Conservation (phyloP, 2,888 invertebrate genomes). For the Amphiduros pacificus region DNA sequence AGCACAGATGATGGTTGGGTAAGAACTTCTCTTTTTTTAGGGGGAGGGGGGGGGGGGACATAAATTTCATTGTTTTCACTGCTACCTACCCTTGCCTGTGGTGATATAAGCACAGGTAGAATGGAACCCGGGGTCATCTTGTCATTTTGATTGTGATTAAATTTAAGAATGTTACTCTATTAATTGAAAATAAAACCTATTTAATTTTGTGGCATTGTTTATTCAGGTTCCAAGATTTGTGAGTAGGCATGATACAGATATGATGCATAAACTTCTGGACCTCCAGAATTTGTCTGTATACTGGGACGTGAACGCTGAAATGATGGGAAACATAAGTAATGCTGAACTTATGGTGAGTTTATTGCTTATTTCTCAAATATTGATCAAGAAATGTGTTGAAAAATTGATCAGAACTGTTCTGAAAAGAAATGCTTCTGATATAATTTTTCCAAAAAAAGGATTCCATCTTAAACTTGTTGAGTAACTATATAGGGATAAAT, state of each 20-base stretch:
- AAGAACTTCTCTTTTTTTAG: too few species aligned
- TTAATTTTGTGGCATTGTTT: conserved; percentile 3
- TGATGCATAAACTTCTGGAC: conserved; percentile 82
- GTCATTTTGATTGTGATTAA: conserved; percentile 78
- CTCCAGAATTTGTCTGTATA: conserved; percentile 85
- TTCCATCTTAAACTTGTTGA: too few species aligned
- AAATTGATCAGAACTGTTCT: too few species aligned
- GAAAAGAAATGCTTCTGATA: too few species aligned
- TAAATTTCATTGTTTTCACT: too few species aligned
- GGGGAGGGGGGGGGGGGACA: too few species aligned
- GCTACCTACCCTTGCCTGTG: conserved; percentile 67
- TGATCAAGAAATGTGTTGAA: too few species aligned
- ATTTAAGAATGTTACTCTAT: background rate
- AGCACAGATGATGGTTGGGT: conserved; percentile 89
- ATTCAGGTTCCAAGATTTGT: conserved; percentile 61
- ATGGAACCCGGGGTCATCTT: conserved; percentile 74
- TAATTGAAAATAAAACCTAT: background rate
- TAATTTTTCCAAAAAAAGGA: too few species aligned
- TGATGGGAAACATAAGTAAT: conserved; percentile 71
- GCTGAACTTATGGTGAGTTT: conserved; percentile 71
- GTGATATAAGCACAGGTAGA: conserved; percentile 82
- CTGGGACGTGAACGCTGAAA: conserved; percentile 78
- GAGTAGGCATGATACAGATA: conserved; percentile 42
- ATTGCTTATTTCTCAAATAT: background rate
- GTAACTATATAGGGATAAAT: too few species aligned